Evolutionary conservation across 2,797 vertebrate genomes (phyloP), one percentile per base, ranked within the genome.

Genomic region (Danio jaintianensis): DNA sequence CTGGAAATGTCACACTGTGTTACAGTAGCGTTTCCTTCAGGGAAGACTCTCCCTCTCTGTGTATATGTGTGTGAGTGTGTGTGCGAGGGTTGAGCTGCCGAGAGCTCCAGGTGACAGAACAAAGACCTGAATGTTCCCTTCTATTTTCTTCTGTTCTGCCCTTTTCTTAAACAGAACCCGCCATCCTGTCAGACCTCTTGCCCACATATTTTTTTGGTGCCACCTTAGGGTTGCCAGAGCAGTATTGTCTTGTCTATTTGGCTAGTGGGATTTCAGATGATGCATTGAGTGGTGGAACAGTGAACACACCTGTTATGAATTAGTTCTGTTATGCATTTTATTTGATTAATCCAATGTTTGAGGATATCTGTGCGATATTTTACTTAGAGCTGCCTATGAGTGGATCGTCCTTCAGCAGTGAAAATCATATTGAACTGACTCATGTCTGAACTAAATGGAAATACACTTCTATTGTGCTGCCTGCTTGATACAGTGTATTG

Each of bases 1-100:
- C 76, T 78, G 11, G 6, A 78, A 78, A 78, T 78, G 76, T 78
- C 76, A 78, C 56, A 61, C 22, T 9, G 2, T 78, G 64, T 69
- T 78, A 78, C 75, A 48, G 42, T 68, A 47, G 10, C 40, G 22
- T 48, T 67, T 78, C 50, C 74, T 76, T 43, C 13, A 76, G 62
- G 61, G 50, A 76, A 66, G 50, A 66, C n/a, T 78, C 76, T 69
- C 53, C 47, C 52, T 18, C 36, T 69, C 66, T 15, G 10, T 52
- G 10, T 52, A 29, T 29, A 29, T 29, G 29, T 29, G 29, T 29
- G 29, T n/a, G n/a, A 29, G 40, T 6, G 62, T 70, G 9, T 55
- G 36, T 52, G 76, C 22, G 55, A 55, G 75, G 76, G 76, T 69
- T 78, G 64, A 59, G 36, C 22, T 48, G 43, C 29, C 4, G 43